Base-by-base conservation (phyloP, 1,140 invertebrate species). In the Solen grandis region DNA sequence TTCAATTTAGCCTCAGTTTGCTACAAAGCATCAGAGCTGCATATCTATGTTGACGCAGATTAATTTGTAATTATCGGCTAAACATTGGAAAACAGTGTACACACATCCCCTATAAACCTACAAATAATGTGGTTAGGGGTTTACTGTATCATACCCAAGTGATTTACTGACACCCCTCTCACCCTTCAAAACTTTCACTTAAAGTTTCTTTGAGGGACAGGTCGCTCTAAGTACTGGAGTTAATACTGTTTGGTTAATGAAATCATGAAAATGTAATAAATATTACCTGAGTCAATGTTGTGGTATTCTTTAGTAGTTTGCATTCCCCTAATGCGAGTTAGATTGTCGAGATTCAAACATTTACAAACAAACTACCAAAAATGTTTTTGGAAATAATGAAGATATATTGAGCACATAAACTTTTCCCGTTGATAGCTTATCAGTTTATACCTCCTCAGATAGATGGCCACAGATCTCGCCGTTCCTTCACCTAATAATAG, bases 291-390 rank as follows among this genome's bases (percentile, higher is more conserved):
- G 41, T 68, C 36, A 41, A 46, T 68, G 63, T 68, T 68, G 31
- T 41, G 41, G 31, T 46, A 68, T 68, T 50, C 41, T 68, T 68
- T 46, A 68, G 36, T 29, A 68, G 27, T 68, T 19, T 33, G 13
- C 13, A 36, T 50, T 46, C 27, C 35, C 35, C 31, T 29, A 27
- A 46, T 27, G 50, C 38, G 63, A 46, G 36, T 68, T 68, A 68
- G 50, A 68, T 68, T 68, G 63, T 68, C 63, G 63, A 46, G 63
- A 68, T 68, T 46, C 36, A 68, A 68, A 41, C 29, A 68, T 68
- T 35, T 68, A 46, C 35, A 68, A 68, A 50, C 31, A 46, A 27
- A 25, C n/a, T 68, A 27, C 16, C 38, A 36, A n/a, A 38, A 68
- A 46, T 50, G 38, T 50, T 68, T 31, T 68, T 25, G 36, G 41